These are phyloP conservation scores for Cladorhizidae sp. DNA, from an alignment of 37 sponge, comb jelly and placozoan species.

Conservation along the genomic window DNA sequence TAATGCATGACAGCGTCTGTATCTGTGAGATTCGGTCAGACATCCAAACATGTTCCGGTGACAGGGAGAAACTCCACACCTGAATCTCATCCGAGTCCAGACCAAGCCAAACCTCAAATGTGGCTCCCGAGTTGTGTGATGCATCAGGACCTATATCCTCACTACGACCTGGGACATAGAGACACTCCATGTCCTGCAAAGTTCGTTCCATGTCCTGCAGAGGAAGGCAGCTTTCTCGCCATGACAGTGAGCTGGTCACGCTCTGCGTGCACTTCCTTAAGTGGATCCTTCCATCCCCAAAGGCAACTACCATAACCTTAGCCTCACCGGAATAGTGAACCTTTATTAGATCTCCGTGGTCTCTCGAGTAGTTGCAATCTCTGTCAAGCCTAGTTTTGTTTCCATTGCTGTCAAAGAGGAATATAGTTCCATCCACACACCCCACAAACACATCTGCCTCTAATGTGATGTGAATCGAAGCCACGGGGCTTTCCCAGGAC, in stretches of 20 bases:
- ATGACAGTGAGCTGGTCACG: not conserved
- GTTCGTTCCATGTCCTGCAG: not conserved
- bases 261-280: constrained; percentile 25
- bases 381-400: not conserved
- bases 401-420: not conserved
- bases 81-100: constrained; percentile 1
- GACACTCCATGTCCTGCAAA: not conserved
- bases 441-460: constrained; percentile 35
- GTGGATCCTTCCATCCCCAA: constrained; percentile 15
- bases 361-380: not conserved
- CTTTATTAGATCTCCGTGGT: constrained; percentile 20
- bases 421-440: constrained; percentile 23
- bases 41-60: not conserved
- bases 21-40: not conserved
- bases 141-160: not conserved
- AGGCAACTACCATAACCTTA: constrained; percentile 38
- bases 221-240: constrained; percentile 11
- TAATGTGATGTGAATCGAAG: constrained; percentile 19
- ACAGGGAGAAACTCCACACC: constrained; percentile 24
- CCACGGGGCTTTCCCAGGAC: constrained; percentile 3
- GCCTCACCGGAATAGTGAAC: not conserved
- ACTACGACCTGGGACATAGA: not conserved
- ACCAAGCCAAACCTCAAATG: constrained; percentile 59
- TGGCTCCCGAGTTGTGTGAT: constrained; percentile 13
- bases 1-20: not conserved